Evolutionary conservation across 37 sponge, comb jelly and placozoan genomes (phyloP), one percentile per base, ranked within the genome.

Genomic region (Oopsacas minuta): DNA sequence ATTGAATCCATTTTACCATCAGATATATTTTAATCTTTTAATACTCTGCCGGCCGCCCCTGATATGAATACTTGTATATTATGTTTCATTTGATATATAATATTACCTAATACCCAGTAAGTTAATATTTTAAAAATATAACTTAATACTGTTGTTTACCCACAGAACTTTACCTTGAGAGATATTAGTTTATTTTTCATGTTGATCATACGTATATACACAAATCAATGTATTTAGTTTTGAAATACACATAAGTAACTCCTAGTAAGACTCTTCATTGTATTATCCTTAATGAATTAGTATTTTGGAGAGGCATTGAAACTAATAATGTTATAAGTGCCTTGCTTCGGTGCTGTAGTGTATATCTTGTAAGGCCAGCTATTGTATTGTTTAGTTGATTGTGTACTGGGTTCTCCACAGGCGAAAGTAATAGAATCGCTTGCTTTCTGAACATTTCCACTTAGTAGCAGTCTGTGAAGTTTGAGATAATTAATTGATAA

Each of bases 201-300:
- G 12, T 46, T 46, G 51, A 46, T 46, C 12, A 12, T n/a, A n/a
- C 22, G 7, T 61, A 61, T 61, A 61, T 61, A 61, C 75, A 61
- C 32, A 61, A 61, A 61, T 61, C 75, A 61, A 32, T 61, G 75
- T 34, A 61, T n/a, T n/a, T n/a, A n/a, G n/a, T n/a, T n/a, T n/a
- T n/a, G n/a, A n/a, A n/a, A n/a, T n/a, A n/a, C n/a, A n/a, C n/a
- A n/a, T n/a, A n/a, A n/a, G n/a, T n/a, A n/a, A n/a, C n/a, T n/a
- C n/a, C n/a, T n/a, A n/a, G n/a, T n/a, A n/a, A n/a, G n/a, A n/a
- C n/a, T n/a, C n/a, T n/a, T n/a, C n/a, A n/a, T n/a, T n/a, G n/a
- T n/a, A n/a, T n/a, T n/a, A n/a, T n/a, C n/a, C n/a, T n/a, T n/a
- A n/a, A n/a, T n/a, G 1, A 61, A n/a, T 61, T 12, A 61, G 75